Evolutionary conservation across 2,797 vertebrate genomes (phyloP).

Genomic region (Peromyscus nudipes): DNA sequence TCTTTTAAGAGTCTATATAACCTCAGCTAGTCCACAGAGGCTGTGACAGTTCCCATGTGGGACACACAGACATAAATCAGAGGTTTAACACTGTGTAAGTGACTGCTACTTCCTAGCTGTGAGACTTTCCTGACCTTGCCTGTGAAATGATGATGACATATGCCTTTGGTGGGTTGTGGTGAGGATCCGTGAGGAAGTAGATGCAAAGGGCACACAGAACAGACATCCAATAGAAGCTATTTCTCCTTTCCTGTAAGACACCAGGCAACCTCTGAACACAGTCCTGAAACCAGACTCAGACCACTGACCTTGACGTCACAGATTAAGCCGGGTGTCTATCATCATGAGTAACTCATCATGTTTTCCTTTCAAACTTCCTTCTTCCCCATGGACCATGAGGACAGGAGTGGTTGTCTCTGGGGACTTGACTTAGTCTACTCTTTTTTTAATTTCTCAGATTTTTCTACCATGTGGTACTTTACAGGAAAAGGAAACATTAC

Average conservation of each 20-base stretch:
- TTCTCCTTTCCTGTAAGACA: slow-evolving; percentile 79
- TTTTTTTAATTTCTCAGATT: slow-evolving; percentile 57
- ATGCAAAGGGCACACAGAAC: slow-evolving; percentile 15
- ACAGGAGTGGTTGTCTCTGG: slow-evolving; percentile 37
- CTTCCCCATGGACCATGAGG: slow-evolving; percentile 44
- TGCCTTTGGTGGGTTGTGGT: slow-evolving; percentile 34
- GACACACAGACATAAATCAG: neutral
- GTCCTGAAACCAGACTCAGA: slow-evolving; percentile 64
- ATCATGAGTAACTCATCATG: slow-evolving; percentile 53
- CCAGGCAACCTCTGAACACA: slow-evolving; percentile 21
- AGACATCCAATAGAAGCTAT: slow-evolving; percentile 57
- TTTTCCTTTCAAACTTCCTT: slow-evolving; percentile 25
- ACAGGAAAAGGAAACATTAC: slow-evolving; percentile 44
- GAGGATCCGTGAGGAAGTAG: slow-evolving; percentile 53
- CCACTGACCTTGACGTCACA: neutral
- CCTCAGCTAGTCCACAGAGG: neutral
- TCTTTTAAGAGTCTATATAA: slow-evolving; percentile 4
- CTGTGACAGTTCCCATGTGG: neutral
- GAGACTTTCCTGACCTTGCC: slow-evolving; percentile 41
- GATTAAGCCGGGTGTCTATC: slow-evolving; percentile 64
- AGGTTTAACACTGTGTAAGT: neutral
- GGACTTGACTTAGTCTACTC: slow-evolving; percentile 1
- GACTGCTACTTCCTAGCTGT: neutral
- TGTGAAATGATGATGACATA: neutral
- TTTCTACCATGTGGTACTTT: slow-evolving; percentile 32